Evolutionary conservation across 2,113 vertebrate species (phyloP), one percentile per base, ranked within the genome.

Genomic region (Felis chaus): DNA sequence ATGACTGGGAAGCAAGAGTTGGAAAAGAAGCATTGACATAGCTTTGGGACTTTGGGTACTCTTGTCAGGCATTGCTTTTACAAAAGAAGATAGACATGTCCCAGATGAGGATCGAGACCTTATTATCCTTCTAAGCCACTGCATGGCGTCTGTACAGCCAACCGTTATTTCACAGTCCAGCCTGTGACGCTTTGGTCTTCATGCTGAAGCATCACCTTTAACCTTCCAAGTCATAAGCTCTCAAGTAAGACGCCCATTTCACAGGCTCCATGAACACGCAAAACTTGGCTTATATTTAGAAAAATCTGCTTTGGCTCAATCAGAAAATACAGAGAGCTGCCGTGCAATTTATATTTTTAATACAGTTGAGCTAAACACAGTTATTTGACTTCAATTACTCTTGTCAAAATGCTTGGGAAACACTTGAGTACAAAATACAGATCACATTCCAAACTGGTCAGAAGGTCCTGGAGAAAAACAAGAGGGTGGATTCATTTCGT

Each of bases 291-390:
- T 73, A 27, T 29, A 50, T 50, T 63, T 89, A 85, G 57, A 86
- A 93, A 94, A 84, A 25, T 9, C 27, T 31, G 16, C 79, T 90
- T 86, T 71, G 74, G 45, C 33, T 89, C 80, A 11, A 53, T 78
- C 27, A 74, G 48, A 93, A 90, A 55, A 73, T 50, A 68, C 16
- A 33, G 65, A 16, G 7, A 53, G 23, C 29, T 36, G 29, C 23
- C 33, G 41, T 0, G 14, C 29, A 55, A 73, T 9, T 29, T 15
- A 3, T 16, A 16, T 19, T 45, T 76, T 39, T 50, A 31, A 85
- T 45, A 55, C n/a, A 36, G 15, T 36, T 3, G 25, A 78, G 41
- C 76, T 41, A 36, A 68, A 73, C 71, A 31, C 63, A 74, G 74
- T 55, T 66, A 61, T 71, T 69, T 73, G 80, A 87, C 25, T 89